Base-by-base conservation (phyloP, 2,888 invertebrate genomes). In the Agonopterix heracliana region DNA sequence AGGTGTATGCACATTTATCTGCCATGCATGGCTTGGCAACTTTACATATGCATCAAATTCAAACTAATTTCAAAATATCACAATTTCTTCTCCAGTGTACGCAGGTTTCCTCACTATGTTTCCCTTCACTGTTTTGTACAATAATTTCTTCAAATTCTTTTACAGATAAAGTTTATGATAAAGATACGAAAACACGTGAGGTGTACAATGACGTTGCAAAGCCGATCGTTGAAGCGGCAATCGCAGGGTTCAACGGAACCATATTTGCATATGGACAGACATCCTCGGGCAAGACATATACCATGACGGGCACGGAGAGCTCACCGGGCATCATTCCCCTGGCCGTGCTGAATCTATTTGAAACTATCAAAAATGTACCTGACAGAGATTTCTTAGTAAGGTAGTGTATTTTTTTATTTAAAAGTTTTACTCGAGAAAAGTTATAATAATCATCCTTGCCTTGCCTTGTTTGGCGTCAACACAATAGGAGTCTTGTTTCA, bases 201-300 rank as follows among this genome's bases (percentile, higher is more conserved):
- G 90, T 95, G 0, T 96, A 94, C 68, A 74, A 92, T 55, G 89
- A 87, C 49, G 84, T 94, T 56, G 94, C 93, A 0, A 90, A 91
- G 60, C 93, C 94, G 0, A 93, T 95, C 54, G 92, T 95, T 2
- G 89, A 92, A 54, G 90, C 93, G 0, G 91, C 93, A 1, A 86
- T 94, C 10, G 90, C 91, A 54, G 96, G 96, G 2, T 92, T 95
- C 61, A 95, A 96, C 74, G 96, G 95, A 1, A 97, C 97, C 0
- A 93, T 97, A 57, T 96, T 97, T 82, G 96, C 96, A 0, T 97
- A 97, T 73, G 97, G 97, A 7, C 97, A 97, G 77, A 97, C 96
- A 3, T 94, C 96, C 1, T 96, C 96, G 0, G 97, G 96, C 48
- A 96, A 96, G 78, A 96, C 96, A 0, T 93, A 93, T 63, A 96